These are phyloP conservation scores for Melanogrammus aeglefinus DNA, from an alignment of 2,797 vertebrate species.

Conservation along the genomic window DNA sequence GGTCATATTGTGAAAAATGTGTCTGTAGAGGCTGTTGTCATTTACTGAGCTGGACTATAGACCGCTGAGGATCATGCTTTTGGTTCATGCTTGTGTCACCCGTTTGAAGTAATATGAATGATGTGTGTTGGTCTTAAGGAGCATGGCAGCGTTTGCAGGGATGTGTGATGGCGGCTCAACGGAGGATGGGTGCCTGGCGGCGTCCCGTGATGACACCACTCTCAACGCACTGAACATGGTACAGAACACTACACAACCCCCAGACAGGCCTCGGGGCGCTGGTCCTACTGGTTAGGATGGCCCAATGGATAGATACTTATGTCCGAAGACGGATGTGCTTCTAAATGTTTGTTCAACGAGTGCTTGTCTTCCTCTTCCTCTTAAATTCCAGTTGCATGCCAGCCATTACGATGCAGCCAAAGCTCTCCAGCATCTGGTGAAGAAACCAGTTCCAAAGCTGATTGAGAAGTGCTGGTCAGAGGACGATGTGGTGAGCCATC, in stretches of 20 bases:
- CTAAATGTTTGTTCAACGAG: neutral
- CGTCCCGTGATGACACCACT: conserved; percentile 96
- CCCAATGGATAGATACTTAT: neutral
- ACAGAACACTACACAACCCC: conserved; percentile 30
- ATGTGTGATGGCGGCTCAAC: conserved; percentile 99
- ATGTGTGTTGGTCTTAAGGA: conserved; percentile 73
- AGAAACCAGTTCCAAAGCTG: conserved; percentile 96
- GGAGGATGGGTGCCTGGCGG: conserved; percentile 95
- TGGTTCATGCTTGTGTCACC: neutral
- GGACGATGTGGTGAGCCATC: conserved; percentile 88
- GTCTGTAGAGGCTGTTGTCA: no score
- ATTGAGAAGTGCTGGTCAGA: conserved; percentile 99
- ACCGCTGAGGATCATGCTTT: neutral
- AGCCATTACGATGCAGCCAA: conserved; percentile 96
- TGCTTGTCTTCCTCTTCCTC: neutral
- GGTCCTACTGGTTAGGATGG: neutral
- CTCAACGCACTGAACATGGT: conserved; percentile 97
- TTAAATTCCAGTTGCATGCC: conserved; percentile 85
- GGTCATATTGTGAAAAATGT: no score
- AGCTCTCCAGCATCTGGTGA: conserved; percentile 97
- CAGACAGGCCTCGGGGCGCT: neutral
- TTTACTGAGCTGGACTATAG: no score
- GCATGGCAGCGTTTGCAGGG: conserved; percentile 98
- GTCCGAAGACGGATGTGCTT: neutral
- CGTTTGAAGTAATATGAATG: neutral